Conservation (phyloP, 2,888 invertebrate genomes). For the Rhopalosiphum nymphaeae region DNA sequence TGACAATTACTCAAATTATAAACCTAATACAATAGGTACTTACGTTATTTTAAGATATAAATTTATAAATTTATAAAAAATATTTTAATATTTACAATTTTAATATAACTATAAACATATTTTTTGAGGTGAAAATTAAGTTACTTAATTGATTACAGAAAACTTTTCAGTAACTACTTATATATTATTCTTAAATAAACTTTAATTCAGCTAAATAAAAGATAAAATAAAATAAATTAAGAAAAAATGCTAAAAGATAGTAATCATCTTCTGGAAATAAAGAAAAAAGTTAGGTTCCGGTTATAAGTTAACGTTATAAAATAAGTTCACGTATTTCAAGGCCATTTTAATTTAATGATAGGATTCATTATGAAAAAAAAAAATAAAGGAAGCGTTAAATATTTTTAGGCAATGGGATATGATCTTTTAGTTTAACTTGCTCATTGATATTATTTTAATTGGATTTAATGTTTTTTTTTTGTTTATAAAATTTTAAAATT, state of each 20-base stretch:
- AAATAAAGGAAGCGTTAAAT: not conserved
- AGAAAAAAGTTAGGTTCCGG: not conserved
- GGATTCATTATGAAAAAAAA: not conserved
- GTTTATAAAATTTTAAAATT: not conserved
- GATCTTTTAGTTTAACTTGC: not conserved
- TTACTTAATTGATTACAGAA: not conserved
- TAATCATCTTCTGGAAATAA: not conserved
- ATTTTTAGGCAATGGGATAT: not conserved
- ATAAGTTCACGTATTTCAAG: not conserved
- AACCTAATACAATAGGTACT: not conserved
- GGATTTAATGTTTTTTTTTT: not conserved
- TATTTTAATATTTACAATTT: not conserved
- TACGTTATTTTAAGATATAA: not conserved
- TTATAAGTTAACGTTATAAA: not conserved
- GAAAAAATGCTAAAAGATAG: not conserved
- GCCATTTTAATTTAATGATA: not conserved
- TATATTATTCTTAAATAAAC: not conserved
- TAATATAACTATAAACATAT: not conserved
- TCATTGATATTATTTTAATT: not conserved
- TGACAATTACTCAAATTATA: not conserved
- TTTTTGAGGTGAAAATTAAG: not conserved
- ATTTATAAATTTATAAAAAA: not conserved
- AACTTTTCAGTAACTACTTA: not conserved
- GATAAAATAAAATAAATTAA: not conserved
- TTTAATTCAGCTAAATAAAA: not conserved